A percentile compares a stretch with the other conserved stretches of the same genome.
These are phyloP conservation scores for Anabas testudineus DNA, from an alignment of 2,797 vertebrate genomes.

Conservation along the genomic window DNA sequence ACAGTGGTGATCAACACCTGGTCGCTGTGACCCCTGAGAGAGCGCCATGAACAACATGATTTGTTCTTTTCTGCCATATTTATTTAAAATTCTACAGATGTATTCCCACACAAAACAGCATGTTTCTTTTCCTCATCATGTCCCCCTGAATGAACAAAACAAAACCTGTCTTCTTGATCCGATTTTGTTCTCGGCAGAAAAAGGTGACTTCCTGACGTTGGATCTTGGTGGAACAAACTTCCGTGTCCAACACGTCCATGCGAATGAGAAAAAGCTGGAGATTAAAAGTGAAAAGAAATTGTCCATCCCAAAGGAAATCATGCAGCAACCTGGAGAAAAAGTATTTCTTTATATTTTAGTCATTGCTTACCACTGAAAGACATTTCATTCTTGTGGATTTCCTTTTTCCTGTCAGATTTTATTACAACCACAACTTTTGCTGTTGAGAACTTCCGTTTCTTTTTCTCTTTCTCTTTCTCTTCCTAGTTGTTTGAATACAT, in stretches of 20 bases:
- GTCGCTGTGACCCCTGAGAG: too few species aligned
- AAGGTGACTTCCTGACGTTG: slow-evolving; percentile 86
- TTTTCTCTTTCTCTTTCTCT: not conserved
- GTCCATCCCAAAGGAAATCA: slow-evolving; percentile 75
- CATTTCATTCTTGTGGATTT: too few species aligned
- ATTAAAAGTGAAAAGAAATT: slow-evolving; percentile 77
- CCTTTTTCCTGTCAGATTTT: too few species aligned
- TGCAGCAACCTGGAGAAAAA: slow-evolving; percentile 80
- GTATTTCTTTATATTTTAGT: slow-evolving; percentile 37
- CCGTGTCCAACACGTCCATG: slow-evolving; percentile 81
- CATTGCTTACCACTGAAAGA: too few species aligned
- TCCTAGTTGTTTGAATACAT: slow-evolving; percentile 91
- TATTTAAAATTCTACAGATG: too few species aligned
- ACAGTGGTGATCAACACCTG: too few species aligned
- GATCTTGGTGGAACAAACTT: slow-evolving; percentile 86
- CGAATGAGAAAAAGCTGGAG: slow-evolving; percentile 73
- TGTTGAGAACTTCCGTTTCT: not conserved
- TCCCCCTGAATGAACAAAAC: too few species aligned
- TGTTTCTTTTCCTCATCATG: too few species aligned
- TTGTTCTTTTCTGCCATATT: too few species aligned
- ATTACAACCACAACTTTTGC: too few species aligned
- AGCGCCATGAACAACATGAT: too few species aligned
- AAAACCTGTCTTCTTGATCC: not conserved
- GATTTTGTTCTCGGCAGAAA: slow-evolving; percentile 73
- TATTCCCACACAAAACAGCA: too few species aligned